Evolutionary conservation across 2,113 vertebrate species (phyloP).

Genomic region (Hypomesus transpacificus): DNA sequence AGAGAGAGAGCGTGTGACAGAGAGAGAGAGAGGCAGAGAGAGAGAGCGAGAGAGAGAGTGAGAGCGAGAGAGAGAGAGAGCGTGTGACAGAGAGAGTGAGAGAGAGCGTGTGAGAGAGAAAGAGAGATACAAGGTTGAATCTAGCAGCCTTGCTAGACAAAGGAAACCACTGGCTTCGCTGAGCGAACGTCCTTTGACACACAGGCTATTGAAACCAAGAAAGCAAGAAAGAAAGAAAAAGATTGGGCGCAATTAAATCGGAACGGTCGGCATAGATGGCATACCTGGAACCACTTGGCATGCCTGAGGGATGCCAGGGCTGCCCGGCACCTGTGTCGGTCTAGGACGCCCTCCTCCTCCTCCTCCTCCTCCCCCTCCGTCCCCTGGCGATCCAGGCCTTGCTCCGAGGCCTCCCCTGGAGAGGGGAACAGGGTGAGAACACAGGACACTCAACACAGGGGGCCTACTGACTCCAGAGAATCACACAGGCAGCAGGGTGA

Average conservation of each 20-base stretch:
- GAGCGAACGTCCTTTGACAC: no score
- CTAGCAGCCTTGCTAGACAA: no score
- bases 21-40: no score
- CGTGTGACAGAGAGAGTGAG: no score
- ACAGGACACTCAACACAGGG: conserved; percentile 36
- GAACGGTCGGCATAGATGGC: conserved; percentile 43
- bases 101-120: no score
- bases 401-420: conserved; percentile 49
- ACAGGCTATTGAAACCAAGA: no score
- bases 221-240: no score
- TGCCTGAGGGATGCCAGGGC: conserved; percentile 91
- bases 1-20: no score
- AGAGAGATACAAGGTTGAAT: no score
- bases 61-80: no score
- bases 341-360: conserved; percentile 85
- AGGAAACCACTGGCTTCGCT: no score
- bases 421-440: conserved; percentile 45
- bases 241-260: not conserved
- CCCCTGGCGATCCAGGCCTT: conserved; percentile 57
- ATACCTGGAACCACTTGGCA: conserved; percentile 97
- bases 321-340: conserved; percentile 87
- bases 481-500: conserved; percentile 50
- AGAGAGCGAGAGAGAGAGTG: no score
- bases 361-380: conserved; percentile 77
- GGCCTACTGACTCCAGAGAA: conserved; percentile 4